Base-by-base conservation (phyloP, 2,888 invertebrate species). In the Argynnis bischoffii region DNA sequence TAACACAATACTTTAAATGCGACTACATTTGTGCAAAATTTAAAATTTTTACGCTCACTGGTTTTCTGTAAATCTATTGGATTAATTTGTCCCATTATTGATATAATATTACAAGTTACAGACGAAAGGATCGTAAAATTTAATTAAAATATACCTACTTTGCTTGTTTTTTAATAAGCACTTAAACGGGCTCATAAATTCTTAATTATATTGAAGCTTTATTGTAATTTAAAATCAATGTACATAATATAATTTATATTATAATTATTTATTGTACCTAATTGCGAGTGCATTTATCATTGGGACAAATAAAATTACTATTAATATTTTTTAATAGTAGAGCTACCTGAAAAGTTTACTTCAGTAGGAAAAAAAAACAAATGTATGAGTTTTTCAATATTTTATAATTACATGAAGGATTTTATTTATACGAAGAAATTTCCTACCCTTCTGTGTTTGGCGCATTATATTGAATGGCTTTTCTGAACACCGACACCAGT, bases 1-100 rank as follows among this genome's bases (percentile, higher is more conserved):
- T 91, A 92, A 92, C 81, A 92, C 89, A 90, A 92, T 92, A 92
- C 91, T 88, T 90, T 90, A 90, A 91, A 91, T 92, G 81, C 87
- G 87, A 86, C 87, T 89, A 90, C 90, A 92, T 90, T 92, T 92
- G 92, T 92, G 92, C 92, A 92, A 92, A 92, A 89, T 86, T 90
- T 91, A 79, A 90, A 92, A 92, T 90, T 87, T 84, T 90, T 83
- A 86, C 90, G 89, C 87, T 77, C 83, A 77, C 79, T 92, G 90
- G 83, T 79, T 88, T 83, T 85, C 81, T 87, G 88, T 89, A 80
- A 83, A 78, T 69, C 79, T 83, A 90, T 88, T 86, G 89, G 89
- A 90, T 92, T 90, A 90, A 87, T 85, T 82, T 84, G 70, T 76
- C 64, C 70, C 73, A 72, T 74, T 65, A 72, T 70, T 72, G 74